Percentiles rank a stretch among this genome's conserved stretches.
Conservation (phyloP, 2,113 vertebrate genomes). For the Poeciliopsis prolifica region DNA sequence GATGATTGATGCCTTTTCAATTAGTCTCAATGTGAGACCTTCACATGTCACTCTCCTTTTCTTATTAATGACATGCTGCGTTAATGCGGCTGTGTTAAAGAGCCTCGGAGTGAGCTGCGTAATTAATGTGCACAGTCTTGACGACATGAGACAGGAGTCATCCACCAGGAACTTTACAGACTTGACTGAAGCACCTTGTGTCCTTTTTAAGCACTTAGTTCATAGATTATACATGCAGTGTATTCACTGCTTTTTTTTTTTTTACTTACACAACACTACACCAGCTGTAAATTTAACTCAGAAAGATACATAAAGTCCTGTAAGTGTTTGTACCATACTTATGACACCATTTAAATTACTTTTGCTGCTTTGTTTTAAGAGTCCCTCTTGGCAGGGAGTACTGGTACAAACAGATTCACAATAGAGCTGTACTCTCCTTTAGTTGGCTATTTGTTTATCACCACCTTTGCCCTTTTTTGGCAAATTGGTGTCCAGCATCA, state of each 20-base stretch:
- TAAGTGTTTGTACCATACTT: background rate
- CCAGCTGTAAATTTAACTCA: background rate
- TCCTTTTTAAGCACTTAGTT: constrained; percentile 13
- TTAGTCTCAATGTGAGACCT: constrained; percentile 60
- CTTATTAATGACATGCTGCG: constrained; percentile 58
- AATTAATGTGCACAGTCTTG: constrained; percentile 43
- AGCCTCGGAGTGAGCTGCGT: constrained; percentile 27
- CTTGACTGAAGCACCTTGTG: constrained; percentile 15
- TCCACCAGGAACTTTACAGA: constrained; percentile 19
- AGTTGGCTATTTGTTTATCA: background rate
- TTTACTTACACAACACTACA: background rate
- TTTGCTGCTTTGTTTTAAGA: too few relatives aligned
- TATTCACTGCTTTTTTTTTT: background rate
- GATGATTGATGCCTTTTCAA: constrained; percentile 83
- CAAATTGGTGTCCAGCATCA: background rate
- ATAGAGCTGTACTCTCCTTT: background rate
- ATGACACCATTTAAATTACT: background rate
- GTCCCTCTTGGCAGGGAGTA: background rate
- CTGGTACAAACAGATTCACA: background rate
- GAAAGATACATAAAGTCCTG: background rate
- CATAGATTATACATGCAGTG: background rate
- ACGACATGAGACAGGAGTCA: constrained; percentile 20
- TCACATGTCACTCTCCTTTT: constrained; percentile 52
- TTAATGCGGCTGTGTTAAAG: constrained; percentile 38
- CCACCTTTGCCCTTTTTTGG: background rate